Evolutionary conservation across 2,113 vertebrate genomes (phyloP), one percentile per base, ranked within the genome.

Genomic region (Pseudorectes ferrugineus): DNA sequence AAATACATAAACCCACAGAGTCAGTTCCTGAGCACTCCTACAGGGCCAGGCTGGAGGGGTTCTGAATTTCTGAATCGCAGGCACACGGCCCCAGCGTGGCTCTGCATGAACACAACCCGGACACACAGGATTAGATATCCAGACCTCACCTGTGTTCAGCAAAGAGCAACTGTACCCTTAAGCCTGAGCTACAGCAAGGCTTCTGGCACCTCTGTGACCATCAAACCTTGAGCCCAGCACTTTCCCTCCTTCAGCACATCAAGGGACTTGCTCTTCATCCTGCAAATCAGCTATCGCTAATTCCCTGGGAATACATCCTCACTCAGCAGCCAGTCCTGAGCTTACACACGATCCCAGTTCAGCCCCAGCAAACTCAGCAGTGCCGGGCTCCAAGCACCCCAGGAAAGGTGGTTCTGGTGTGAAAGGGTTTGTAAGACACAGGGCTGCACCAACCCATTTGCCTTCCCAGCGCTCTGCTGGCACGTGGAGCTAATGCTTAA

Each of bases 401-500:
- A 1, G 45, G 33, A 61, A 52, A 76, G 65, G 65, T 0, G 33
- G 29, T 11, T 68, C 10, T 76, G 46, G 5, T 62, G 62, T 18
- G 6, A 46, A 66, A 62, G 51, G 8, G 21, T 62, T 88, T 83
- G 1, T 33, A 62, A 79, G 36, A 71, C 29, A 43, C 45, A 21
- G 46, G 49, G 67, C 36, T 72, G 23, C 73, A 72, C 6, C 57
- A 45, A 29, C 7, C 14, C 55, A 17, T 76, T 58, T 0, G 7
- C 71, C 46, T 89, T 83, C 81, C 42, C 38, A 63, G 68, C 0
- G 1, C 90, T 92, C 58, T 83, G 66, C 61, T 84, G 78, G 96
- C 84, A 94, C 66, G 24, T 9, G 29, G 58, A 96, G 80, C 84
- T 91, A 89, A 88, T 61, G 54, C 78, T 89, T 95, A 94, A 96